Evolutionary conservation across 2,888 invertebrate genomes (phyloP).

Genomic region (Sicus ferrugineus): DNA sequence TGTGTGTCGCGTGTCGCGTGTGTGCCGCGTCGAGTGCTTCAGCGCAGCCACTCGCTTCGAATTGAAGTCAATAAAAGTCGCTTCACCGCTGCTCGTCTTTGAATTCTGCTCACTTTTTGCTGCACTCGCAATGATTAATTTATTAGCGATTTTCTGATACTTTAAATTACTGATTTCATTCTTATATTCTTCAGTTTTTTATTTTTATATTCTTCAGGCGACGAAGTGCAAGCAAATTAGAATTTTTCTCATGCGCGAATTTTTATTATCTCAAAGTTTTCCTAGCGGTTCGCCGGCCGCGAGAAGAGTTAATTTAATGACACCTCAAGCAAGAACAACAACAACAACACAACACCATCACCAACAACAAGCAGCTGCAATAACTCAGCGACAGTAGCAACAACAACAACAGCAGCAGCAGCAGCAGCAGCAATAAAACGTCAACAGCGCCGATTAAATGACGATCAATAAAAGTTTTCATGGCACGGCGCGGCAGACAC

Average conservation of each 20-base stretch:
- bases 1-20: too few species aligned
- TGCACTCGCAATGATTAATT: too few species aligned
- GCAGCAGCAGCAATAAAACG: background rate
- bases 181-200: too few species aligned
- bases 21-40: too few species aligned
- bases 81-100: background rate
- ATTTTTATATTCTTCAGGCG: too few species aligned
- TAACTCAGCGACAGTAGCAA: background rate
- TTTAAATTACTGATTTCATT: too few species aligned
- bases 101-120: background rate
- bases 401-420: background rate
- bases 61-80: conserved; percentile 20
- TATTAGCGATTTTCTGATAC: too few species aligned
- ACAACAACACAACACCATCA: background rate
- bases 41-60: background rate
- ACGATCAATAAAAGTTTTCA: too few species aligned
- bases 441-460: too few species aligned
- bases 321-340: background rate
- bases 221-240: too few species aligned
- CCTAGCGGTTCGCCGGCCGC: background rate
- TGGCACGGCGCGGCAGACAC: too few species aligned
- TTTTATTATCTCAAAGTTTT: background rate
- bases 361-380: background rate
- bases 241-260: background rate
- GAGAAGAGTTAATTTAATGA: background rate